A percentile compares a stretch with the other conserved stretches of the same genome.
Conservation (phyloP, 92 coral and sea anemone species). For the Porites divaricata region DNA sequence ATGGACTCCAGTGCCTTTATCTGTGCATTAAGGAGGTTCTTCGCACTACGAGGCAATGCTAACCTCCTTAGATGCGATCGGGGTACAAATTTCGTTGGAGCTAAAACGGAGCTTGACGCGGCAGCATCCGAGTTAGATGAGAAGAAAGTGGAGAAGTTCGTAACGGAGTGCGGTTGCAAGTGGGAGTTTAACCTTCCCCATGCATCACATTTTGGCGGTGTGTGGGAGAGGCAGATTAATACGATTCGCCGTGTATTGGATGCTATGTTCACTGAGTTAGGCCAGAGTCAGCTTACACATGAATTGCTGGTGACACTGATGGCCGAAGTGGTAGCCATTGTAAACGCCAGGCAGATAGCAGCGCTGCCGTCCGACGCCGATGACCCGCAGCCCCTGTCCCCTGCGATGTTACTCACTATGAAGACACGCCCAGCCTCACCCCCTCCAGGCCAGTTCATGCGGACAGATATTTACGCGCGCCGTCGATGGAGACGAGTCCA, state of each 20-base stretch:
- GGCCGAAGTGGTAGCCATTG: constrained; percentile 46
- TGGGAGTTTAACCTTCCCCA: constrained; percentile 68
- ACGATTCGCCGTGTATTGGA: constrained; percentile 46
- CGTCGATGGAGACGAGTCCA: constrained; percentile 43
- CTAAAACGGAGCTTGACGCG: constrained; percentile 50
- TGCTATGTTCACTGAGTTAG: constrained; percentile 43
- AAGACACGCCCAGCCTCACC: constrained; percentile 30
- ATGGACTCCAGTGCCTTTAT: constrained; percentile 61
- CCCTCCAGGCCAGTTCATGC: constrained; percentile 39
- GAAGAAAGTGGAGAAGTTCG: constrained; percentile 26
- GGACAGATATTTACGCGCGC: constrained; percentile 26
- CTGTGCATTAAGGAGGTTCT: constrained; percentile 55
- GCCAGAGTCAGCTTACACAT: constrained; percentile 34
- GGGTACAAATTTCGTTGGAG: constrained; percentile 64
- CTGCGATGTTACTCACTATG: constrained; percentile 46
- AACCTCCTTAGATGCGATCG: constrained; percentile 53
- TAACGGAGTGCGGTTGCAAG: constrained; percentile 48
- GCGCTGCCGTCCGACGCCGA: constrained; percentile 28
- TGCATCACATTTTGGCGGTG: constrained; percentile 70
- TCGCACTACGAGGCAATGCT: constrained; percentile 50
- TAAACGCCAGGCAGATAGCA: constrained; percentile 45
- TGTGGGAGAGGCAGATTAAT: constrained; percentile 64
- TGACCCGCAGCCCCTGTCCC: constrained; percentile 53
- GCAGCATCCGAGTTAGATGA: constrained; percentile 42
- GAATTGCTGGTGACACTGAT: constrained; percentile 38